Evolutionary conservation across 2,113 vertebrate genomes (phyloP).

Genomic region (Rhabdomys dilectus): DNA sequence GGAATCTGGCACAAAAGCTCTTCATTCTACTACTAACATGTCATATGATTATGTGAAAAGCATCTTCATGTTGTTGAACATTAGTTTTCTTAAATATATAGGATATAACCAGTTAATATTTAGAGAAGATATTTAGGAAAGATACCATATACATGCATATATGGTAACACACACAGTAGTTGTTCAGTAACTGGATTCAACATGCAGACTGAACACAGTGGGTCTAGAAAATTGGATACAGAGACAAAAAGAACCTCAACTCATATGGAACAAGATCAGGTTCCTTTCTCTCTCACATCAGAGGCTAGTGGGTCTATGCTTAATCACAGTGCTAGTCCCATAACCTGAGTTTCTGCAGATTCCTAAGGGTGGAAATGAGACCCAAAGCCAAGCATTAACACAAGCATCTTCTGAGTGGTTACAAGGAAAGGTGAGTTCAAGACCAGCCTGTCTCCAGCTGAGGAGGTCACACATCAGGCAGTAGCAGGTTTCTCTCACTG

Average conservation of each 20-base stretch:
- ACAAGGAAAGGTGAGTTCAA: neutral
- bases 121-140: neutral
- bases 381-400: neutral
- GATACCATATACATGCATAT: neutral
- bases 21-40: neutral
- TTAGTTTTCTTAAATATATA: neutral
- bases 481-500: neutral
- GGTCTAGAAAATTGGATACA: neutral
- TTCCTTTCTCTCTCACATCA: neutral
- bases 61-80: neutral
- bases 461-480: too few relatives aligned
- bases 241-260: neutral
- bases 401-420: too few relatives aligned
- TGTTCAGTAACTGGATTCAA: neutral
- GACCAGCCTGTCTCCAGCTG: neutral
- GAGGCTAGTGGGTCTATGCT: too few relatives aligned
- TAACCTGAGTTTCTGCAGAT: neutral
- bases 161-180: neutral
- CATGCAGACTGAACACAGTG: neutral
- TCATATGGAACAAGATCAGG: neutral
- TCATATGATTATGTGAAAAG: neutral
- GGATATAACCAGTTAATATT: neutral
- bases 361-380: neutral
- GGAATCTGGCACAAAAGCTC: neutral
- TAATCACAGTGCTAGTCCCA: neutral